Conservation (phyloP, 2,113 vertebrate genomes). For the Psittacula cyanocephala region DNA sequence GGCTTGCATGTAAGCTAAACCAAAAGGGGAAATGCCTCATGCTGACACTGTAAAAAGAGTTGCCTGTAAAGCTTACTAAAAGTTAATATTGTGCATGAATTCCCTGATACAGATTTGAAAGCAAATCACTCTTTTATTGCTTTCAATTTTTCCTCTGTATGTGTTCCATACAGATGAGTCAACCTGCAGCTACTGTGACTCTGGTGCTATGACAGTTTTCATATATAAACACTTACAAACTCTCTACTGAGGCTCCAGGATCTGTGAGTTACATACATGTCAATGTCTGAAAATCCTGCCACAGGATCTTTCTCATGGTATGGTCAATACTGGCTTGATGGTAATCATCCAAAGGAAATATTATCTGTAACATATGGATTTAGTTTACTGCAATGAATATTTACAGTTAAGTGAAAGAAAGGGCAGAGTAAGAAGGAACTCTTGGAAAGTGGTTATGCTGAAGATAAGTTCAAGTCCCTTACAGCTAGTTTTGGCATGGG, state of each 20-base stretch:
- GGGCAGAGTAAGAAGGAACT: neutral
- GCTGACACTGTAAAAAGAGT: neutral
- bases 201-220: neutral
- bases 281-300: neutral
- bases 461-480: neutral
- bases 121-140: neutral
- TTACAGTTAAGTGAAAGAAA: neutral
- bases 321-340: neutral
- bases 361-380: accelerated
- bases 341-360: neutral
- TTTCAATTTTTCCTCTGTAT: neutral
- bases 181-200: neutral
- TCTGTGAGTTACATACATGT: accelerated
- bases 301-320: neutral
- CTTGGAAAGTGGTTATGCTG: neutral
- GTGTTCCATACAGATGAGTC: neutral
- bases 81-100: neutral
- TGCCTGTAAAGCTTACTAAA: neutral
- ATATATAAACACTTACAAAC: neutral
- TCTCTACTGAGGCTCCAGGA: neutral
- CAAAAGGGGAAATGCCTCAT: neutral
- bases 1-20: neutral
- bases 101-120: neutral
- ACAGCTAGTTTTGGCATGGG: neutral
- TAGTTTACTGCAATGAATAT: neutral